Conservation (phyloP, 2,888 invertebrate genomes). For the Hyalella azteca region DNA sequence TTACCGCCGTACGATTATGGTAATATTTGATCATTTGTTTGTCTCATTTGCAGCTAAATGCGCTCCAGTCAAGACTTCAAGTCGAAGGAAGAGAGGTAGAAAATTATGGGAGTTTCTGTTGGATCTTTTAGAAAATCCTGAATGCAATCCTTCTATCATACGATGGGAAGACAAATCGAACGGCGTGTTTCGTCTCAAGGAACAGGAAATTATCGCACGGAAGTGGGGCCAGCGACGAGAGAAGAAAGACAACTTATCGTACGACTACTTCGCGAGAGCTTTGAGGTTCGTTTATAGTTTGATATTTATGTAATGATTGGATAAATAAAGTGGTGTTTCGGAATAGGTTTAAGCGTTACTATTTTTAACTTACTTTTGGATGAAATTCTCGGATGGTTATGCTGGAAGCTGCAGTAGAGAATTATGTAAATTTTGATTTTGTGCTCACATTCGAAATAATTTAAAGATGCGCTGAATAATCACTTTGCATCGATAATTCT, state of each 20-base stretch:
- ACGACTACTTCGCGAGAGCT: not conserved
- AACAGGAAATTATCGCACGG: not conserved
- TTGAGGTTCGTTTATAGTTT: not conserved
- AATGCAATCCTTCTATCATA: not conserved
- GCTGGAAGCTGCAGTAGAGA: no score
- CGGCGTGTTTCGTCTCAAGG: not conserved
- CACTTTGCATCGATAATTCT: no score
- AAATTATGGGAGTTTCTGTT: not conserved
- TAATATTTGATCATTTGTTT: no score
- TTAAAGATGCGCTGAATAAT: no score
- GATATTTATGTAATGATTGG: no score
- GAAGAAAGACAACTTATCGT: slow-evolving; percentile 8
- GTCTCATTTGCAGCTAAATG: not conserved
- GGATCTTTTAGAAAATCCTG: slow-evolving; percentile 1
- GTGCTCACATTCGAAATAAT: no score
- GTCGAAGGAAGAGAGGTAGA: not conserved
- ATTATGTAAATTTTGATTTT: no score
- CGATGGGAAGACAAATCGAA: not conserved
- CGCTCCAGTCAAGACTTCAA: not conserved
- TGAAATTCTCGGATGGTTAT: no score
- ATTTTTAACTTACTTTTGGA: no score
- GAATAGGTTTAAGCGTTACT: no score
- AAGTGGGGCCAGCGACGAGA: slow-evolving; percentile 2
- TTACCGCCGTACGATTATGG: no score
- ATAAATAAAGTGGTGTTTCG: no score